Percentiles rank a stretch among this genome's conserved stretches.
phyloP scores from a whole-genome alignment of 1,140 invertebrate species.

The Galendromus occidentalis region DNA sequence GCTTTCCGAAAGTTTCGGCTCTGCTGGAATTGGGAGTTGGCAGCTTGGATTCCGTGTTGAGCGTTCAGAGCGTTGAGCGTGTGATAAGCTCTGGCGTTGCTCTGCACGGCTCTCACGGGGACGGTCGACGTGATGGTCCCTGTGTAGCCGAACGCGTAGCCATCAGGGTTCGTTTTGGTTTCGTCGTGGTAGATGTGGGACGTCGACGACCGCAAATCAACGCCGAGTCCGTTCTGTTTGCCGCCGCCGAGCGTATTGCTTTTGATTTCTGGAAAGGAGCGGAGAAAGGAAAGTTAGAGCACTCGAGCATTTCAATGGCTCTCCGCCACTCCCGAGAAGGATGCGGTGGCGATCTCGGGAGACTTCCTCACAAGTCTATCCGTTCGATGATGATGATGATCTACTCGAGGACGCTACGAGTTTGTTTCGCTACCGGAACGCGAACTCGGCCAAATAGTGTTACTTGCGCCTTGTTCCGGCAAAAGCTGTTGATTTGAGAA shows the following conservation, averaged over 20 bases:
- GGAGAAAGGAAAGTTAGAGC: not conserved
- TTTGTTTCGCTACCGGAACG: too few species aligned
- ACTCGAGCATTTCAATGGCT: too few species aligned
- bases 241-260: not conserved
- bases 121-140: not conserved
- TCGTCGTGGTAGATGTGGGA: constrained; percentile 7
- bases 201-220: not conserved
- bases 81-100: not conserved
- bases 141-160: not conserved
- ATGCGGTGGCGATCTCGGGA: too few species aligned
- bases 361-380: too few species aligned
- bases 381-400: too few species aligned
- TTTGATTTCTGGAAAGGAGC: not conserved
- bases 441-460: too few species aligned
- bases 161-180: not conserved
- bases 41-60: not conserved
- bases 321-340: too few species aligned
- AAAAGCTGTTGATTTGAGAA: too few species aligned
- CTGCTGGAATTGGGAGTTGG: not conserved
- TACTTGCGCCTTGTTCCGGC: too few species aligned
- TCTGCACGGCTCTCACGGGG: not conserved
- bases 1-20: constrained; percentile 55
- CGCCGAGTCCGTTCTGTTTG: constrained; percentile 3
- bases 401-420: too few species aligned
- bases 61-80: constrained; percentile 2